A percentile compares a stretch with the other conserved stretches of the same genome.
phyloP scores from a whole-genome alignment of 2,113 vertebrate genomes.

The Hydropotes inermis region DNA sequence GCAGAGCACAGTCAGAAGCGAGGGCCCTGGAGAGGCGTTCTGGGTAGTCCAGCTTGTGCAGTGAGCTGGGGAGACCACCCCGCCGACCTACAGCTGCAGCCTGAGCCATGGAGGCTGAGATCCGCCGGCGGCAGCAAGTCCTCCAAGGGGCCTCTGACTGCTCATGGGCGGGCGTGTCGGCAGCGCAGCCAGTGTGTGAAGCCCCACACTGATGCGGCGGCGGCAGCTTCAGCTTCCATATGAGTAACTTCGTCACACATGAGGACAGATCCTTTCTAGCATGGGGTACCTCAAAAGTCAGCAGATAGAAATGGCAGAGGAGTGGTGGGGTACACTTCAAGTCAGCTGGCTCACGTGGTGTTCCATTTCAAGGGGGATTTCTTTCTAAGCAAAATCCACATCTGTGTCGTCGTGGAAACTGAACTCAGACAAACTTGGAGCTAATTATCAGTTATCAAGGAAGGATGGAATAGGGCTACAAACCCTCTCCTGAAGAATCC shows the following conservation, averaged over 20 bases:
- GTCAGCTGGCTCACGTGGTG: background rate
- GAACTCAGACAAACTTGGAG: background rate
- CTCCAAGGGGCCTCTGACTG: background rate
- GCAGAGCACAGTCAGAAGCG: background rate
- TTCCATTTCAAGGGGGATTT: background rate
- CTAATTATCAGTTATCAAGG: background rate
- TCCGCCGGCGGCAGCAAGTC: background rate
- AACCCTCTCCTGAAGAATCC: background rate
- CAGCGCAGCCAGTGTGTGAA: background rate
- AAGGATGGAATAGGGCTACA: background rate
- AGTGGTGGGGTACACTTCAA: background rate
- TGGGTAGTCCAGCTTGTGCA: background rate
- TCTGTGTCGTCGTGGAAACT: background rate
- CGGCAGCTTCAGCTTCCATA: background rate
- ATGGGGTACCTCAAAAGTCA: background rate
- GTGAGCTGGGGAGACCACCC: background rate
- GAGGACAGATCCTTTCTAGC: background rate
- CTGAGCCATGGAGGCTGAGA: background rate
- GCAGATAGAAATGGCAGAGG: background rate
- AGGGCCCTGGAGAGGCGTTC: background rate
- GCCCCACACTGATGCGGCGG: rapidly evolving
- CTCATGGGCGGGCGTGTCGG: too few species aligned
- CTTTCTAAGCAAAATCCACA: background rate
- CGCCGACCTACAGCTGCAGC: too few species aligned
- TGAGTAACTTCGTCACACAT: background rate